phyloP scores from a whole-genome alignment of 2,113 vertebrate genomes.

The Rhinoptilus africanus region DNA sequence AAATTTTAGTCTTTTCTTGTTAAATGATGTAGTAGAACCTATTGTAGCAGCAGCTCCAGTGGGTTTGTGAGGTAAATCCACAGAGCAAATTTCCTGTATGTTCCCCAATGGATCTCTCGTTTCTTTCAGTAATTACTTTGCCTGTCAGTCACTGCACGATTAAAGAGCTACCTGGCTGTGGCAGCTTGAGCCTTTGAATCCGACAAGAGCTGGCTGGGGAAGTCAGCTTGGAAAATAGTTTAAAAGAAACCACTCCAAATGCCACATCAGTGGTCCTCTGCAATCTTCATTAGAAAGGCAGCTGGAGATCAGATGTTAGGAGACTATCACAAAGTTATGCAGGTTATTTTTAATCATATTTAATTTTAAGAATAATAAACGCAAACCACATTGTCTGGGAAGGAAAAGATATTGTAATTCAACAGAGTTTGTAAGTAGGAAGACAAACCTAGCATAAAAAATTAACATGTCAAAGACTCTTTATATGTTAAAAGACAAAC shows the following conservation, averaged over 20 bases:
- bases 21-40: neutral
- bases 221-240: neutral
- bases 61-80: neutral
- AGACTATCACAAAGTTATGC: neutral
- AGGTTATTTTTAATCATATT: neutral
- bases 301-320: neutral
- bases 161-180: neutral
- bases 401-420: neutral
- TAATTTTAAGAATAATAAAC: neutral
- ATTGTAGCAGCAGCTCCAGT: neutral
- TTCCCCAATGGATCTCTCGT: neutral
- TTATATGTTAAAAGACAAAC: neutral
- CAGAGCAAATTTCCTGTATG: neutral
- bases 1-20: neutral
- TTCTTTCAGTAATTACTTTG: conserved; percentile 8
- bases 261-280: neutral
- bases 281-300: neutral
- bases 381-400: neutral
- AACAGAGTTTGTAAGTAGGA: neutral
- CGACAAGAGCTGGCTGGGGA: neutral
- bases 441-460: neutral
- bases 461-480: neutral
- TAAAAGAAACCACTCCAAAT: neutral
- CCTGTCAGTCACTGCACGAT: neutral
- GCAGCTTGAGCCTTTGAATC: neutral